Conservation (phyloP, 2,888 invertebrate genomes). For the Steinernema carpocapsae region DNA sequence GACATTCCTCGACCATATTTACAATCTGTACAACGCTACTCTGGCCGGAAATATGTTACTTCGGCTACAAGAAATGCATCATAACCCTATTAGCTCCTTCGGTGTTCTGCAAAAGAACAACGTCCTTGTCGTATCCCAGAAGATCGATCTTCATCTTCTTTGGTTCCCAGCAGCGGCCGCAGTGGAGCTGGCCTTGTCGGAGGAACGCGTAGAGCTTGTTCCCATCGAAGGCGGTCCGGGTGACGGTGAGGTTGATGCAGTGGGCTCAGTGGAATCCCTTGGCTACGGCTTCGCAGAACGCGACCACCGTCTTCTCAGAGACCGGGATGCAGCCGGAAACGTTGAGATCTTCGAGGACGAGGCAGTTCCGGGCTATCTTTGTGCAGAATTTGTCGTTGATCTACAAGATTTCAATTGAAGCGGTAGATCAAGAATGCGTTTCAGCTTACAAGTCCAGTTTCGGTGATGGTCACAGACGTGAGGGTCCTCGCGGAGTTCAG, state of each 20-base stretch:
- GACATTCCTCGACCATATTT: no score
- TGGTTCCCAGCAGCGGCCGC: neutral
- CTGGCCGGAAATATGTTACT: no score
- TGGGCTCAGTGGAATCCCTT: neutral
- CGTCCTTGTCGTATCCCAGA: slow-evolving; percentile 5
- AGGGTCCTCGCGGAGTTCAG: slow-evolving; percentile 8
- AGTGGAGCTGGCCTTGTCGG: neutral
- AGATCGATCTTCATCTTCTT: neutral
- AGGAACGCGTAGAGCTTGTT: neutral
- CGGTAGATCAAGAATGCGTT: neutral
- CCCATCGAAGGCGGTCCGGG: neutral
- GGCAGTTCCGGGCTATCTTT: slow-evolving; percentile 6
- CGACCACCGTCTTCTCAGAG: slow-evolving; percentile 2
- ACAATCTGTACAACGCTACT: no score
- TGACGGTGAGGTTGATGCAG: neutral
- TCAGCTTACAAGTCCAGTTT: neutral
- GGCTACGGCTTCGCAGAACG: neutral
- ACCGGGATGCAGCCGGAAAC: neutral
- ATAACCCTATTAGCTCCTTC: no score
- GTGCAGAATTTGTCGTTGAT: slow-evolving; percentile 9
- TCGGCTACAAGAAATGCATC: no score
- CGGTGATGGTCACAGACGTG: neutral
- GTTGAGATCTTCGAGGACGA: neutral
- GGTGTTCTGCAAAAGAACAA: neutral
- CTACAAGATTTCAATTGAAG: neutral